These are phyloP conservation scores for Troides aeacus DNA, from an alignment of 2,888 invertebrate species.

Conservation along the genomic window DNA sequence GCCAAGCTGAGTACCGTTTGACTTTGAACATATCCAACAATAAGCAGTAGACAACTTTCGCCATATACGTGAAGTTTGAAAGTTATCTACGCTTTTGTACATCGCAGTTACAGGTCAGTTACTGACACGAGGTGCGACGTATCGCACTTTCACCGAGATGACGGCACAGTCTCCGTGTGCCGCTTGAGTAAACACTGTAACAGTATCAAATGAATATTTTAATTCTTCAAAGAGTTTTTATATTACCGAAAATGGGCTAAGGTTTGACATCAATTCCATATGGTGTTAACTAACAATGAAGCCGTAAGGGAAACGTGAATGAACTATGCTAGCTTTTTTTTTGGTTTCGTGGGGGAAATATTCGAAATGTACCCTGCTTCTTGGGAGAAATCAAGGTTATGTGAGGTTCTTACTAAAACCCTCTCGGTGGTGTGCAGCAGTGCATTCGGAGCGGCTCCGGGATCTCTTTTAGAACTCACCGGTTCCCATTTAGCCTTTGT, in stretches of 20 bases:
- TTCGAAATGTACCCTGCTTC: too few species aligned
- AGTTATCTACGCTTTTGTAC: slow-evolving; percentile 7
- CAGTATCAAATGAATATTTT: not conserved
- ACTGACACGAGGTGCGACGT: slow-evolving; percentile 2
- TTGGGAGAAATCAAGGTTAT: too few species aligned
- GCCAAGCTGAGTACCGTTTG: not conserved
- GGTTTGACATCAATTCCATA: too few species aligned
- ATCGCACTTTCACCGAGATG: slow-evolving; percentile 15
- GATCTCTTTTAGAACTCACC: too few species aligned
- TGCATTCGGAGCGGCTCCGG: too few species aligned
- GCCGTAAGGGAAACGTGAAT: too few species aligned
- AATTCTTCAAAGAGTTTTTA: not conserved
- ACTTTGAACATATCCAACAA: not conserved
- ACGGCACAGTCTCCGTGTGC: slow-evolving; percentile 2
- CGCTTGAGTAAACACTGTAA: not conserved
- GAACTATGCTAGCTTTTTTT: too few species aligned
- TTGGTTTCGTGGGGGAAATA: too few species aligned
- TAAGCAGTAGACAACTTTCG: not conserved
- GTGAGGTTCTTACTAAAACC: too few species aligned
- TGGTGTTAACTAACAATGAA: too few species aligned
- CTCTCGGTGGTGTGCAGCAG: too few species aligned
- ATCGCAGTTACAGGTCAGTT: slow-evolving; percentile 5
- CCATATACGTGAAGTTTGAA: slow-evolving; percentile 10
- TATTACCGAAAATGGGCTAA: not conserved
- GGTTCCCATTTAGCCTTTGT: too few species aligned